Conservation (phyloP, 1,140 invertebrate genomes). For the Bombus pascuorum region DNA sequence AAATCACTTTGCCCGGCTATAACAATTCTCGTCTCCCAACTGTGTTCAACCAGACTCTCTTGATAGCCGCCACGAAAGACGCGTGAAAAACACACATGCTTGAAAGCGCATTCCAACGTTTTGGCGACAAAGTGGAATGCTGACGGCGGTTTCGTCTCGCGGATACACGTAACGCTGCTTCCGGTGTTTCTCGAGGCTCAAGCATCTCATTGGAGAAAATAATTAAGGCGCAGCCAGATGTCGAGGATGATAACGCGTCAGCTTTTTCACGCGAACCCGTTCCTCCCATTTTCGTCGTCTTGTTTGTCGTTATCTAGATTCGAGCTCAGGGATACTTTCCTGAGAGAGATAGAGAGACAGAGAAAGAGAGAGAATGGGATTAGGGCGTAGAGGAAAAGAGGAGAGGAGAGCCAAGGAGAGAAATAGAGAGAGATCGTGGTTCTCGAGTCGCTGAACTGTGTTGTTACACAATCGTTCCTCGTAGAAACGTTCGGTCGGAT, state of each 20-base stretch:
- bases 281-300: conserved; percentile 49
- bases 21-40: no score
- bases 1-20: no score
- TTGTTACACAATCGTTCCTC: conserved; percentile 28
- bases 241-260: conserved; percentile 40
- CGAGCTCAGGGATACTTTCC: conserved; percentile 29
- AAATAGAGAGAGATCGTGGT: conserved; percentile 9
- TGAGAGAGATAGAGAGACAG: no score
- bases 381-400: conserved; percentile 15
- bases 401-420: not conserved
- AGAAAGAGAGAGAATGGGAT: conserved; percentile 25
- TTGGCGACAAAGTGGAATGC: conserved; percentile 63
- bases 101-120: conserved; percentile 75
- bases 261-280: conserved; percentile 45
- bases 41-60: not conserved
- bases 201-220: conserved; percentile 69
- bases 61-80: not conserved
- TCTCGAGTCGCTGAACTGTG: conserved; percentile 40
- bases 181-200: conserved; percentile 58
- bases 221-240: conserved; percentile 70
- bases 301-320: conserved; percentile 44
- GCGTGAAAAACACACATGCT: not conserved
- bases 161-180: conserved; percentile 45
- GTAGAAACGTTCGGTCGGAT: conserved; percentile 37
- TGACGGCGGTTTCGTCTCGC: conserved; percentile 29